A percentile compares a stretch with the other conserved stretches of the same genome.
Evolutionary conservation across 2,797 vertebrate species (phyloP).

Genomic region (Pseudochirops cupreus): DNA sequence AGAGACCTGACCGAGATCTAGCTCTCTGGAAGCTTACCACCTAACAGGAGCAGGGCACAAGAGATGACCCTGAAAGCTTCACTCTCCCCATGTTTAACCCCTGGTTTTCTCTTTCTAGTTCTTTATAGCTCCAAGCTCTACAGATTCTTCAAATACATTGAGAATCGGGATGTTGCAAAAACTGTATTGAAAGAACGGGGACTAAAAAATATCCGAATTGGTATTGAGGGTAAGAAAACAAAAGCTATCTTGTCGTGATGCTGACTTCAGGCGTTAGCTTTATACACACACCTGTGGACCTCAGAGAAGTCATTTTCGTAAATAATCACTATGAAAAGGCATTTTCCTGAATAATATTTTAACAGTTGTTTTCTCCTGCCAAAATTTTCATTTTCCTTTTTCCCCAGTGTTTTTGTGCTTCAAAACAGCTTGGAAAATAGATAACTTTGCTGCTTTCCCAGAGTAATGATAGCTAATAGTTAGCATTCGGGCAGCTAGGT

Average conservation of each 20-base stretch:
- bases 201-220: conserved; percentile 91
- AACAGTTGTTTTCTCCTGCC: neutral
- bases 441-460: neutral
- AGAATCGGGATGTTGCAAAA: conserved; percentile 90
- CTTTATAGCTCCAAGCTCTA: conserved; percentile 91
- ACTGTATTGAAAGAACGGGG: conserved; percentile 89
- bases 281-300: neutral
- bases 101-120: conserved; percentile 80
- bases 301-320: neutral
- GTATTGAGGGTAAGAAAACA: conserved; percentile 87
- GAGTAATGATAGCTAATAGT: neutral
- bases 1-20: neutral
- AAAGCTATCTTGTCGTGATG: neutral
- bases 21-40: neutral
- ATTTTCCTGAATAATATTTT: neutral
- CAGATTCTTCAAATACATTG: conserved; percentile 92
- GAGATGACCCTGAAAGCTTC: neutral
- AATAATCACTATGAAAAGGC: neutral
- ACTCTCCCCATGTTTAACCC: conserved; percentile 17
- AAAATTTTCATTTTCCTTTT: conserved; percentile 24
- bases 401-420: conserved; percentile 18
- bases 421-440: neutral
- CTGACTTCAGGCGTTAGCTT: neutral
- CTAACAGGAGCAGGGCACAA: neutral
- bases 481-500: too few relatives aligned